Evolutionary conservation across 1,140 invertebrate genomes (phyloP), one percentile per base, ranked within the genome.

Genomic region (Meteorus sp.): DNA sequence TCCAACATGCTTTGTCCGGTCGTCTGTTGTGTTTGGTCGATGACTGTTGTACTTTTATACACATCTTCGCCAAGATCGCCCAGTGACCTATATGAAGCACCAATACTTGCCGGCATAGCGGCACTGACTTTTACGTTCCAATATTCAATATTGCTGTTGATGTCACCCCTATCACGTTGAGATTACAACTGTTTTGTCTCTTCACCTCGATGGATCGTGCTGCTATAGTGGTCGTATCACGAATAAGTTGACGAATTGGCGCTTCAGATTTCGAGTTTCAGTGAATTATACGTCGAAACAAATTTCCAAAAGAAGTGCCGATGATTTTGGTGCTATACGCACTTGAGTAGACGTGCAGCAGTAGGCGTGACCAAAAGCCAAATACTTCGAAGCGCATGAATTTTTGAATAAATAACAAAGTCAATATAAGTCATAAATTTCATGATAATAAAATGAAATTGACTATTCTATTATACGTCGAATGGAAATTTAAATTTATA

Each of bases 31-130:
- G 78, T 82, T 60, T 80, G 78, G 61, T 84, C 84, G 50, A 80
- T 77, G 66, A 85, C 80, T 31, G 85, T 86, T 17, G 85, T 87
- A 65, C 83, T 82, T 69, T 84, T 84, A 80, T 87, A 86, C 51
- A 86, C 83, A 74, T 86, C 82, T 75, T 84, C 83, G 68, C 77
- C 77, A 71, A 81, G 73, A 68, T 82, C 83, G 51, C 81, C 78
- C 69, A 87, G 79, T 63, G 85, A 86, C 69, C 82, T 83, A 79
- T 87, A 87, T 68, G 85, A 85, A 70, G 83, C 80, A 66, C 83
- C 82, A 69, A 83, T 79, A 78, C 83, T 82, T 71, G 81, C 79
- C 66, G 84, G 83, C 84, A 84, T 85, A 68, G 70, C 75, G 72
- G 31, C 65, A 43, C 44, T 61, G n/a, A 60, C 53, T 56, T 45